Base-by-base conservation (phyloP, 2,797 vertebrate species). In the Labeo calbasu region DNA sequence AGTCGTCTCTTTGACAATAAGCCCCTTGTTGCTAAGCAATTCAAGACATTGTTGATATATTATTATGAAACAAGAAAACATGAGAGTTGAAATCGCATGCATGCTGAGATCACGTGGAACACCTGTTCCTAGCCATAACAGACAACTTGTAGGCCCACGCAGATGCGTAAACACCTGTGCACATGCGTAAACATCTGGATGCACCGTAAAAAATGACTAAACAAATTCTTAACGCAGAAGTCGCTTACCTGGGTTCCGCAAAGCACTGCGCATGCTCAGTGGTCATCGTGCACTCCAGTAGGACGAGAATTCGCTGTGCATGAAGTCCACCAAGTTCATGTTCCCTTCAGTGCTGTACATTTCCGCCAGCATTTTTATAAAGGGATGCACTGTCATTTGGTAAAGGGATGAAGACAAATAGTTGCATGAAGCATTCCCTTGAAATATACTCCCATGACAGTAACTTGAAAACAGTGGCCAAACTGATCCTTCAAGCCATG, bases 301-400 rank as follows among this genome's bases (percentile, higher is more conserved):
- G 89, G 80, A 86, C 51, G 71, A 65, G 40, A 76, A 93, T 92
- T 92, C 91, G 91, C 91, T 88, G 88, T 94, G 93, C 93, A 92
- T 88, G 72, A 92, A 88, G 92, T 94, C 92, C 93, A 93, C 88
- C 88, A 89, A 92, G 91, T 92, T 92, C 78, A 53, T 76, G 91
- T 91, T 93, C 93, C 91, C 91, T 90, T 81, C 79, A 87, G 84
- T 90, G 92, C 92, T 90, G 87, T 87, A 90, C 89, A 89, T 92
- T 92, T 93, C 93, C 91, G 80, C 92, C 91, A 88, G 88, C 88
- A 85, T 93, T 92, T 89, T 82, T 88, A 92, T 95, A 95, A 95
- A 95, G 94, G 94, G 94, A 94, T 95, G 79, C 85, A 91, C 86
- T 92, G 94, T 95, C 93, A 92, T 88, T 93, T 92, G 93, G 91